Evolutionary conservation across 2,113 vertebrate genomes (phyloP).

Genomic region (Bombycilla garrulus): DNA sequence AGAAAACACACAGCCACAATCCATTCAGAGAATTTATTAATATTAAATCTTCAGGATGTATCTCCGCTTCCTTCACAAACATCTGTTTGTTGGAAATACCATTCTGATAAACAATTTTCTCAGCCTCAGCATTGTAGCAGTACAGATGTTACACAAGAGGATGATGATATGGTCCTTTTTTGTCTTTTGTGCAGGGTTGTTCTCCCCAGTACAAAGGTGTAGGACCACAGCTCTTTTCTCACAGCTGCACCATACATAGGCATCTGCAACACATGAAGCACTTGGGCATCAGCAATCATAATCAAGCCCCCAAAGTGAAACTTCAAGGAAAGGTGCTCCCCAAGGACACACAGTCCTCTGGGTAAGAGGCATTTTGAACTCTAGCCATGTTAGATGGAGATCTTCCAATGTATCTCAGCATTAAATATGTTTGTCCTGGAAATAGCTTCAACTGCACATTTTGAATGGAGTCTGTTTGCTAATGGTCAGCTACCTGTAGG

Average conservation of each 20-base stretch:
- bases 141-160: background rate
- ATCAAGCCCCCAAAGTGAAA: background rate
- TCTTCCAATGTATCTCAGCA: background rate
- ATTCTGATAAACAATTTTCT: background rate
- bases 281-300: background rate
- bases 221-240: background rate
- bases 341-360: background rate
- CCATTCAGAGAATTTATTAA: background rate
- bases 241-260: background rate
- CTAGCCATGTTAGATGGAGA: background rate
- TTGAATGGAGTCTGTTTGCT: background rate
- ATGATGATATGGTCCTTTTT: background rate
- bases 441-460: background rate
- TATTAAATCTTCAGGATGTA: background rate
- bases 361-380: background rate
- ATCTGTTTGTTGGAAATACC: background rate
- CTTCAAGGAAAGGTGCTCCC: background rate
- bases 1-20: conserved; percentile 1
- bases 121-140: background rate
- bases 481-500: background rate
- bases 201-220: background rate
- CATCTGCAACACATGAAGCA: background rate
- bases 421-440: background rate
- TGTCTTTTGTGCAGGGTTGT: background rate
- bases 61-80: background rate